Percentiles rank a stretch among this genome's conserved stretches.
Evolutionary conservation across 2,888 invertebrate species (phyloP).

Genomic region (Dicycla oo): DNA sequence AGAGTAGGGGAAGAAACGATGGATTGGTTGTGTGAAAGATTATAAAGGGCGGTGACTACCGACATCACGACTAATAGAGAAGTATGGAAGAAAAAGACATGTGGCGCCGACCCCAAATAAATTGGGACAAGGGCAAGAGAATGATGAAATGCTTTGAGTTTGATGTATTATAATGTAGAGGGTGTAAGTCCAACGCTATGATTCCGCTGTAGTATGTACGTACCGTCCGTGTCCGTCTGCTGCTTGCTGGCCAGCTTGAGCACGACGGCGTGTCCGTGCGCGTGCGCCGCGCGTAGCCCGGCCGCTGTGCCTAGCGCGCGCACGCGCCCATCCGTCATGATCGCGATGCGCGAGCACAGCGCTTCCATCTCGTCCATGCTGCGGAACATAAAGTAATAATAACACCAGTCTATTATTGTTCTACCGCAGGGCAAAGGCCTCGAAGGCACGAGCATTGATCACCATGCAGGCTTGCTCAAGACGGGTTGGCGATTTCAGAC

Average conservation of each 20-base stretch:
- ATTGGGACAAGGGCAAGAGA: too few relatives aligned
- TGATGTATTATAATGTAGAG: neutral
- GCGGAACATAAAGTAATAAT: slow-evolving; percentile 33
- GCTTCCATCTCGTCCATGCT: slow-evolving; percentile 97
- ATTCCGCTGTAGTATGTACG: slow-evolving; percentile 2
- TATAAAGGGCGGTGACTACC: too few relatives aligned
- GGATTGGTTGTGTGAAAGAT: too few relatives aligned
- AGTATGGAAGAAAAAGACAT: too few relatives aligned
- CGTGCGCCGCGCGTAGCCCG: slow-evolving; percentile 93
- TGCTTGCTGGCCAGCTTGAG: slow-evolving; percentile 70
- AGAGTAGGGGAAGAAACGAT: too few relatives aligned
- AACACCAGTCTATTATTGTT: neutral
- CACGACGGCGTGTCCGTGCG: slow-evolving; percentile 89
- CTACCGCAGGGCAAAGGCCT: neutral
- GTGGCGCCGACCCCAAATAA: too few relatives aligned
- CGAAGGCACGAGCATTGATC: too few relatives aligned
- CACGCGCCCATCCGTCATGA: slow-evolving; percentile 93
- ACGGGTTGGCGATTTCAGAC: too few relatives aligned
- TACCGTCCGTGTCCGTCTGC: slow-evolving; percentile 54
- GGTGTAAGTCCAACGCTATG: neutral
- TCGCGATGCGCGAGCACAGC: slow-evolving; percentile 94
- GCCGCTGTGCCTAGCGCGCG: slow-evolving; percentile 94
- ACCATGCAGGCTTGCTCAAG: too few relatives aligned
- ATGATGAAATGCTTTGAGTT: too few relatives aligned
- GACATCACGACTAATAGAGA: too few relatives aligned